Percentiles rank a stretch among this genome's conserved stretches.
Conservation (phyloP, 1,140 invertebrate species). For the Caerostris extrusa region DNA sequence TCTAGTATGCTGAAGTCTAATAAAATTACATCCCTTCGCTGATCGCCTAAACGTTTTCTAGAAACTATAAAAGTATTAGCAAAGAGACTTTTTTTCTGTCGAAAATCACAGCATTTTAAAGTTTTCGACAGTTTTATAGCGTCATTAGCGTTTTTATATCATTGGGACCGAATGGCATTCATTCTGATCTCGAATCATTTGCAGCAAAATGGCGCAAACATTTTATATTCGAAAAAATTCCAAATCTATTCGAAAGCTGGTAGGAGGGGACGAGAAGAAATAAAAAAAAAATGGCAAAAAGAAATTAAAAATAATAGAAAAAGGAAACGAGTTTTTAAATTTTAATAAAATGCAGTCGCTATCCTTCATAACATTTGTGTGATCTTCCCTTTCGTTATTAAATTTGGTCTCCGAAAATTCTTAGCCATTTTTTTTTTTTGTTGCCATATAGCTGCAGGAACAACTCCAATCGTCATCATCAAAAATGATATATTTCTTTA, state of each 20-base stretch:
- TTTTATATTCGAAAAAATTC: not conserved
- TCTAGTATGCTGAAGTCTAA: too few species aligned
- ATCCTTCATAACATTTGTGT: conserved; percentile 16
- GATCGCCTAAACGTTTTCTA: too few species aligned
- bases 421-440: not conserved
- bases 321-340: conserved; percentile 3
- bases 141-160: too few species aligned
- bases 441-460: not conserved
- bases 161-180: not conserved
- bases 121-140: not conserved
- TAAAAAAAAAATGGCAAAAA: not conserved
- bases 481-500: conserved; percentile 5
- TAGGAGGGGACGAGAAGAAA: not conserved
- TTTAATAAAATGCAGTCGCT: conserved; percentile 33
- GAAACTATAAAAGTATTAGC: not conserved
- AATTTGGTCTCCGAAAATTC: conserved; percentile 3
- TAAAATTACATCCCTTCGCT: too few species aligned
- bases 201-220: not conserved
- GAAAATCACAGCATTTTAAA: not conserved
- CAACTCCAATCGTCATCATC: not conserved
- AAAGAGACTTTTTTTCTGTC: not conserved
- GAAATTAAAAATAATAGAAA: not conserved
- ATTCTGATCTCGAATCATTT: not conserved
- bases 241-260: not conserved
- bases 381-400: not conserved